Percentiles rank a stretch among this genome's conserved stretches.
These are phyloP conservation scores for Pachymerium ferrugineum DNA, from an alignment of 2,888 invertebrate species.

Conservation along the genomic window DNA sequence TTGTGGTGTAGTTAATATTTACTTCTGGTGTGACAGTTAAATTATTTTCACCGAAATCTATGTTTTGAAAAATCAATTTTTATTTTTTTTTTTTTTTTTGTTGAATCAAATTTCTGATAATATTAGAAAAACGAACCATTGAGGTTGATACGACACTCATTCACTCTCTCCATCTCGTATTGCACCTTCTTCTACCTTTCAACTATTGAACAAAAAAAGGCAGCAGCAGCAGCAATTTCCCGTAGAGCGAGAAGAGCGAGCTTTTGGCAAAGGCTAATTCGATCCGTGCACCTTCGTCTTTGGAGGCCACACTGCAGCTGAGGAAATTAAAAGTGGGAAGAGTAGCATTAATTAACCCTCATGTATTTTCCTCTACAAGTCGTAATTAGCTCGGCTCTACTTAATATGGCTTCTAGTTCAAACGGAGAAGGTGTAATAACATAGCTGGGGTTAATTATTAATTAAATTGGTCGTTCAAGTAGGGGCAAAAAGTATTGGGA, in stretches of 20 bases:
- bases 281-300: neutral
- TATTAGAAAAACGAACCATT: no score
- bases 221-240: neutral
- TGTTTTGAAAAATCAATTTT: no score
- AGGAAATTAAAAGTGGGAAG: conserved; percentile 13
- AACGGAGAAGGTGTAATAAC: neutral
- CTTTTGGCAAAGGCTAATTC: neutral
- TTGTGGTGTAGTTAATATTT: no score
- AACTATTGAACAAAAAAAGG: no score
- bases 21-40: no score
- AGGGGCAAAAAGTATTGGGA: neutral
- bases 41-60: no score
- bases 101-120: no score
- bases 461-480: neutral
- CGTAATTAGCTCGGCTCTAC: neutral
- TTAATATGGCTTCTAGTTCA: neutral
- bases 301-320: neutral
- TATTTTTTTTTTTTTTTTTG: no score
- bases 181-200: no score
- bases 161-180: no score
- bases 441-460: neutral
- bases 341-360: neutral
- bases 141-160: no score
- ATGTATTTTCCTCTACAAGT: neutral
- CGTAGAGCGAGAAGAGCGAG: no score